phyloP scores from a whole-genome alignment of 2,113 vertebrate genomes.

The Lagopus leucura region DNA sequence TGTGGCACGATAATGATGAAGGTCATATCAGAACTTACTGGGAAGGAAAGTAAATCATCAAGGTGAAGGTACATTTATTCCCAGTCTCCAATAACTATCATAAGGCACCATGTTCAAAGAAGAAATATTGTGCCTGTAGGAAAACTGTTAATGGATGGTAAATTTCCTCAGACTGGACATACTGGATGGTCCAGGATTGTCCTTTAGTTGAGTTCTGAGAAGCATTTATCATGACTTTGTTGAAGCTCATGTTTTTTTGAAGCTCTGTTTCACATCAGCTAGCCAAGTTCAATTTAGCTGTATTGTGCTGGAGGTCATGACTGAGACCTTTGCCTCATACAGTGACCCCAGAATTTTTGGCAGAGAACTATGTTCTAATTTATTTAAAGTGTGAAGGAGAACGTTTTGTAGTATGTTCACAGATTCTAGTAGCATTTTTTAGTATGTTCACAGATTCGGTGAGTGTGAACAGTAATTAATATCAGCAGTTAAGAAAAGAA shows the following conservation, averaged over 20 bases:
- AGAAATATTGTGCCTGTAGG: not conserved
- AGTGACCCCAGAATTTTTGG: not conserved
- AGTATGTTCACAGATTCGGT: not conserved
- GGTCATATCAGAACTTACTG: not conserved
- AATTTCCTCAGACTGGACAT: not conserved
- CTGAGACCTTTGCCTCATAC: not conserved
- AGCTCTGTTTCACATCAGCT: slow-evolving; percentile 8
- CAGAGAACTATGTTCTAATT: slow-evolving; percentile 3
- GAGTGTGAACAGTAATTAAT: not conserved
- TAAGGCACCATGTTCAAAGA: not conserved
- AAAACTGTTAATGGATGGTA: not conserved
- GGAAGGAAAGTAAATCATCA: not conserved
- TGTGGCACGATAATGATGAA: not conserved
- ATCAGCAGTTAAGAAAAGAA: not conserved
- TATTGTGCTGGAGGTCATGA: not conserved
- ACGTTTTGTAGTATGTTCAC: not conserved
- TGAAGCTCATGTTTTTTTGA: not conserved
- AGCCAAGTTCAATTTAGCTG: not conserved
- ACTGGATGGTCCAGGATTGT: not conserved
- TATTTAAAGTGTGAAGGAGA: not conserved
- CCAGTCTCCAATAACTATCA: not conserved
- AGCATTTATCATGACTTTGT: not conserved
- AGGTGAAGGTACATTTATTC: not conserved
- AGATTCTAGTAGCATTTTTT: not conserved
- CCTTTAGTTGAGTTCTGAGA: slow-evolving; percentile 12